Base-by-base conservation (phyloP, 1,140 invertebrate species). In the Ridgeia piscesae region DNA sequence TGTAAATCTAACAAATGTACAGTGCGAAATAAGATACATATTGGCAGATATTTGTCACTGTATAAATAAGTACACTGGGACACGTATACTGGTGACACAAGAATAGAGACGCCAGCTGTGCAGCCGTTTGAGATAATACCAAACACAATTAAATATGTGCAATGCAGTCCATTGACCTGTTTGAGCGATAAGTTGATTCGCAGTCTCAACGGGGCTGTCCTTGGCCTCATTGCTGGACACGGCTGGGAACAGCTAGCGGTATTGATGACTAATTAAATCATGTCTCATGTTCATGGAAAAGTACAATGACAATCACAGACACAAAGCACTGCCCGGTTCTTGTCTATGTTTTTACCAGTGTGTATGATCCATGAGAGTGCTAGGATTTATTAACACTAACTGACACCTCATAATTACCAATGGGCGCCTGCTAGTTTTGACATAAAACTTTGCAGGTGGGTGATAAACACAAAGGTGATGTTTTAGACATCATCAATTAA, bases 61-160 rank as follows among this genome's bases (percentile, higher is more conserved):
- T n/a, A n/a, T n/a, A n/a, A n/a, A n/a, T n/a, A n/a, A n/a, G n/a
- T n/a, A n/a, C n/a, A n/a, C n/a, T n/a, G n/a, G n/a, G n/a, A n/a
- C n/a, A n/a, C n/a, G n/a, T n/a, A n/a, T n/a, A n/a, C n/a, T n/a
- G n/a, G n/a, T n/a, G n/a, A n/a, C n/a, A n/a, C n/a, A n/a, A n/a
- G n/a, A n/a, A n/a, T 21, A 77, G 58, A 77, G 27, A 77, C 58
- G 58, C 58, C 58, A 77, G 14, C 0, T 77, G 58, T 77, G 58
- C 58, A 77, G 58, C 58, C 11, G 27, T 90, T 90, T 90, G 14
- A n/a, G n/a, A 90, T 33, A 90, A 90, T 35, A n/a, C 17, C 89
- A 90, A 34, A 90, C 89, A 90, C 89, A 90, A 34, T 34, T 34
- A 90, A 90, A 90, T 90, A 90, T n/a, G 58, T 77, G 58, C 58